Evolutionary conservation across 2,113 vertebrate genomes (phyloP), one percentile per base, ranked within the genome.

Genomic region (Salvator merianae): DNA sequence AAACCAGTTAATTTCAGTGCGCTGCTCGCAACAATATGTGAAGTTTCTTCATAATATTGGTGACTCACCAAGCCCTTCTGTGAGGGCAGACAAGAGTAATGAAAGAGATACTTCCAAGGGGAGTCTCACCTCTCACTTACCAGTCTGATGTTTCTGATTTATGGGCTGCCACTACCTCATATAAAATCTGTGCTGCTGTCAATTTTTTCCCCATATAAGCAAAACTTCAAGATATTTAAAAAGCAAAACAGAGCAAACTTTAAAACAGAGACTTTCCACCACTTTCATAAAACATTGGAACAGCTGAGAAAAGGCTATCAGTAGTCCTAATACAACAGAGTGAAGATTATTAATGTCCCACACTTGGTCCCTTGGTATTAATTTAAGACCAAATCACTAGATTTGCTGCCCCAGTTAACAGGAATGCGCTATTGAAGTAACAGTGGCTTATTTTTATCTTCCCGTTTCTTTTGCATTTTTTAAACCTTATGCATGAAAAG

Each of bases 321-420:
- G 32, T 79, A 74, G 28, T 47, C 81, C 68, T 81, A 83, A 81
- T 30, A 80, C 63, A 70, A 80, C 63, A 70, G 87, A 81, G 71
- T 84, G 86, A 88, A 90, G 26, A 78, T 87, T 84, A 92, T 88
- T 90, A 83, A 90, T 92, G 77, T 85, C 72, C 84, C 87, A 1
- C 71, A 86, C 86, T 70, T 90, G 34, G 43, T 82, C 65, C 81
- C 77, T n/a, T 75, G 65, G 32, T 89, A 92, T 93, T 91, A 84
- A 71, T 78, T 84, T 79, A 79, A 70, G 36, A 71, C 50, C 66
- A 84, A 50, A 77, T 84, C 74, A 77, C 63, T 84, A 40, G 86
- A 94, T 92, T 90, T 92, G 81, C 83, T 86, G 85, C 75, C 81
- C 69, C 79, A 86, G 79, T 86, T 92, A 94, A 87, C 65, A 89